These are phyloP conservation scores for Machaerirhynchus nigripectus DNA, from an alignment of 2,113 vertebrate species.

Conservation along the genomic window DNA sequence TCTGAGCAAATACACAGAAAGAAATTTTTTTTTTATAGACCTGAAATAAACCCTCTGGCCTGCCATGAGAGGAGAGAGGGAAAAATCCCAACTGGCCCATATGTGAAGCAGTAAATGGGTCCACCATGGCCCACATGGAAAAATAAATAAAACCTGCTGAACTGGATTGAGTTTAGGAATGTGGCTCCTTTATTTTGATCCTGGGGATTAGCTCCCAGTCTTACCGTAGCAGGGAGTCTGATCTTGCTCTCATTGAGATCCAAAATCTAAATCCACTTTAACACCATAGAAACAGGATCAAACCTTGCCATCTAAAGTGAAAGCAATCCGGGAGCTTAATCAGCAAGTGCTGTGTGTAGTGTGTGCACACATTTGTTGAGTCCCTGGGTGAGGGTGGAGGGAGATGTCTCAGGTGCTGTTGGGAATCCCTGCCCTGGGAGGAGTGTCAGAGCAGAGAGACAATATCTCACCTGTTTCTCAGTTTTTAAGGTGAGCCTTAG, in stretches of 20 bases:
- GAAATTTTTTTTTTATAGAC: constrained; percentile 35
- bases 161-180: constrained; percentile 59
- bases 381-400: not conserved
- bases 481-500: not conserved
- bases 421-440: not conserved
- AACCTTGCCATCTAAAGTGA: constrained; percentile 27
- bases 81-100: constrained; percentile 48
- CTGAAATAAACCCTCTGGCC: constrained; percentile 42
- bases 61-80: not conserved
- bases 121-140: constrained; percentile 56
- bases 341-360: not conserved
- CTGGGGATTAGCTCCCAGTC: constrained; percentile 64
- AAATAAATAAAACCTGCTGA: constrained; percentile 67
- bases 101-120: constrained; percentile 60
- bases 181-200: constrained; percentile 61
- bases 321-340: not conserved
- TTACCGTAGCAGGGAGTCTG: constrained; percentile 58
- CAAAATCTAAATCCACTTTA: constrained; percentile 58
- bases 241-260: constrained; percentile 51
- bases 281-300: constrained; percentile 52
- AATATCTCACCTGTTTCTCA: not conserved
- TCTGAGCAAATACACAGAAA: constrained; percentile 15
- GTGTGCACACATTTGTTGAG: not conserved
- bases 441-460: not conserved
- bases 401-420: not conserved